A percentile compares a stretch with the other conserved stretches of the same genome.
Conservation (phyloP, 2,888 invertebrate genomes). For the Tupiocoris notatus region DNA sequence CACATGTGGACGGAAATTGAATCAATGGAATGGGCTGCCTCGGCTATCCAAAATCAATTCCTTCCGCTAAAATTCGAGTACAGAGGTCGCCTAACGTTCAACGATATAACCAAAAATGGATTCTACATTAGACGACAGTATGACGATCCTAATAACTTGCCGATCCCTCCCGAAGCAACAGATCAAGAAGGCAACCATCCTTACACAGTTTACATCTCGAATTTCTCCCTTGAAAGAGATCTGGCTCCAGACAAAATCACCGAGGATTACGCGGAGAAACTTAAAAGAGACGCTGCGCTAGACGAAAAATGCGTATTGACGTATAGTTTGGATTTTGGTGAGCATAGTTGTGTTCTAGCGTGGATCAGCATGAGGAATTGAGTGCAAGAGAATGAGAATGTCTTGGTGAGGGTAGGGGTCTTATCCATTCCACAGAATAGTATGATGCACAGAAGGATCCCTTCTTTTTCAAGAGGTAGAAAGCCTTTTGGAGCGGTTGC, state of each 20-base stretch:
- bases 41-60: conserved; percentile 26
- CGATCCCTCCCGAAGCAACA: conserved; percentile 2
- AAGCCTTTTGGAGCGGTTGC: too few species aligned
- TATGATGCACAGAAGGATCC: too few species aligned
- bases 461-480: too few species aligned
- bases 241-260: neutral
- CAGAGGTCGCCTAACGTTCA: conserved; percentile 62
- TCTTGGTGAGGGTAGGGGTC: too few species aligned
- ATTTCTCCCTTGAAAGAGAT: conserved; percentile 7
- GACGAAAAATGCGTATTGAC: conserved; percentile 20
- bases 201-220: conserved; percentile 7
- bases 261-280: neutral
- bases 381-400: too few species aligned
- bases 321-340: conserved; percentile 2
- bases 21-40: conserved; percentile 29
- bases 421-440: too few species aligned
- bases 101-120: conserved; percentile 60
- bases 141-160: conserved; percentile 17
- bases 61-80: conserved; percentile 65
- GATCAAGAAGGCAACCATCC: neutral
- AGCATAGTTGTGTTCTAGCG: too few species aligned
- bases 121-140: conserved; percentile 47
- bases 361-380: neutral
- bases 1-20: conserved; percentile 23
- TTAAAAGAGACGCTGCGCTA: conserved; percentile 1